Conservation (phyloP, 1,140 invertebrate genomes). For the Drosophila littoralis region DNA sequence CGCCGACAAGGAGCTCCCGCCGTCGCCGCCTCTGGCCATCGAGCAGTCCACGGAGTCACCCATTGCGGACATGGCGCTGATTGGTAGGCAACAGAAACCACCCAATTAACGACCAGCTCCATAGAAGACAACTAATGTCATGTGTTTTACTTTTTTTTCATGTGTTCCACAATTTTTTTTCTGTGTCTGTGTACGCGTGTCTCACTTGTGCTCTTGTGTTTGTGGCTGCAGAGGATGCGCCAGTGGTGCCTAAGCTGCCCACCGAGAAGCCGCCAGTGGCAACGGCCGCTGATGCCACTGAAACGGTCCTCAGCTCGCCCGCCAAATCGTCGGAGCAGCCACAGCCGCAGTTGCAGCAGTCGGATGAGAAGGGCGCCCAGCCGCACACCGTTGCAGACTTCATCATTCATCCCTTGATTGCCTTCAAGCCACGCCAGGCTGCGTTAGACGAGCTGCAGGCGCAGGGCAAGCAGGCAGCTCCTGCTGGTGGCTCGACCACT, state of each 20-base stretch:
- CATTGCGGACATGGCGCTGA: conserved; percentile 77
- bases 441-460: conserved; percentile 51
- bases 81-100: conserved; percentile 69
- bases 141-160: conserved; percentile 40
- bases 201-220: neutral
- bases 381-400: conserved; percentile 80
- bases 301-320: neutral
- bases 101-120: neutral
- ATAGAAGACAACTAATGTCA: conserved; percentile 22
- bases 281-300: neutral
- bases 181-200: conserved; percentile 29
- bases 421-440: conserved; percentile 73
- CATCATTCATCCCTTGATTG: conserved; percentile 78
- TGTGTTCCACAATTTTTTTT: conserved; percentile 38
- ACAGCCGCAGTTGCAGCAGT: neutral
- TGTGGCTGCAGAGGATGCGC: conserved; percentile 35
- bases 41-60: conserved; percentile 79
- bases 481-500: neutral
- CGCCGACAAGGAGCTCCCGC: conserved; percentile 20
- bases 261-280: conserved; percentile 64
- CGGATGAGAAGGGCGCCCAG: conserved; percentile 26
- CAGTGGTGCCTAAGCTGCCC: conserved; percentile 56
- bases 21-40: conserved; percentile 24
- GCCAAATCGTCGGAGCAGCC: neutral
- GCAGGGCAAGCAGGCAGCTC: conserved; percentile 67